Base-by-base conservation (phyloP, 2,888 invertebrate genomes). In the Neoascia interrupta region DNA sequence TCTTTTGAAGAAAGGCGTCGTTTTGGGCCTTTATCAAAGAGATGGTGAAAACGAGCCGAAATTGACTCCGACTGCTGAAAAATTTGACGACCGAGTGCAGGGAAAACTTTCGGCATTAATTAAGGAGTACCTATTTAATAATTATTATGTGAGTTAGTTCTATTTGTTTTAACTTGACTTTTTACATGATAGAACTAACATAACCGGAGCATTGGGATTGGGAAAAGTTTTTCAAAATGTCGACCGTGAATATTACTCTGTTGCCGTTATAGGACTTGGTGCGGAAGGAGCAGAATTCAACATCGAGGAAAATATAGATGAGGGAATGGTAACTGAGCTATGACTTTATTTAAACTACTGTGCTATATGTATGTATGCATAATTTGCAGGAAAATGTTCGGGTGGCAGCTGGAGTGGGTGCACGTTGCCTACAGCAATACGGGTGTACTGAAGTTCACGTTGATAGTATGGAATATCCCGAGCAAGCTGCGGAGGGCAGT, bases 261-360 rank as follows among this genome's bases (percentile, higher is more conserved):
- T 94, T 0, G 93, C 93, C 3, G 90, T 94, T 3, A 93, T 94
- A 66, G 93, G 93, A 15, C 86, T 95, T 6, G 94, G 94, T 0
- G 90, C 90, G 54, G 90, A 91, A 74, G 90, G 90, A 36, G 89
- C 90, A 47, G 92, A 91, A 5, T 91, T 91, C 82, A 92, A 93
- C 86, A 91, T 92, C 69, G 84, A 90, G 54, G 95, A 95, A 86
- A 92, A 92, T 81, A 86, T 93, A 26, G 92, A 94, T 81, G 92
- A 93, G 85, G 92, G 92, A 45, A 90, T 91, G 86, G 85, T 85
- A 82, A 5, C n/a, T 60, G 93, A 83, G 2, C 4, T 1, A 8
- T 91, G 91, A n/a, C n/a, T n/a, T n/a, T n/a, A 26, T 8, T 26
- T 26, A 4, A 26, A 26, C 26, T 6, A 31, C 8, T 31, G 31